A percentile compares a stretch with the other conserved stretches of the same genome.
Conservation (phyloP, 2,888 invertebrate genomes). For the Drosophila limbata region DNA sequence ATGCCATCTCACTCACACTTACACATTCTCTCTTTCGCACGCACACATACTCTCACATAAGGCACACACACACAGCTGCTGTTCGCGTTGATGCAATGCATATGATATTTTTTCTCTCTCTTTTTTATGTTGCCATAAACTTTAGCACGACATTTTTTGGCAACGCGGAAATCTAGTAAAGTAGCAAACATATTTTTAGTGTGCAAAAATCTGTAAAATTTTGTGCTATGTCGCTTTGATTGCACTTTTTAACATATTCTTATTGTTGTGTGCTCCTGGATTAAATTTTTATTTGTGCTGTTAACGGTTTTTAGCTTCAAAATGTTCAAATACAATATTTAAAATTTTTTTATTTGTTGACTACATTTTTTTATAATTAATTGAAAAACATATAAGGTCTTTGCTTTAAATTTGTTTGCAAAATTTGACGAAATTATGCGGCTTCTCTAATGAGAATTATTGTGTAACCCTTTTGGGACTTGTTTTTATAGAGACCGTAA, state of each 20-base stretch:
- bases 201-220: conserved; percentile 75
- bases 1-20: conserved; percentile 24
- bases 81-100: conserved; percentile 15
- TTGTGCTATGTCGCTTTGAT: conserved; percentile 64
- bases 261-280: conserved; percentile 23
- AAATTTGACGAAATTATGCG: background rate
- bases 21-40: background rate
- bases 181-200: conserved; percentile 70
- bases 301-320: no score
- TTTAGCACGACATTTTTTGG: conserved; percentile 55
- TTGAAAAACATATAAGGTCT: background rate
- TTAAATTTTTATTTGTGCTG: background rate
- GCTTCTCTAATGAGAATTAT: background rate
- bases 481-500: background rate
- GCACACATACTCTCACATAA: background rate
- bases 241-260: conserved; percentile 56
- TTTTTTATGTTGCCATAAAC: conserved; percentile 40
- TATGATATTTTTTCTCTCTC: conserved; percentile 6
- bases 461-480: background rate
- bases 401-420: background rate
- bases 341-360: background rate
- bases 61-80: background rate
- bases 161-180: conserved; percentile 34
- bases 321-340: no score
- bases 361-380: background rate